Evolutionary conservation across 2,888 invertebrate species (phyloP).

Genomic region (Clanis bilineata): DNA sequence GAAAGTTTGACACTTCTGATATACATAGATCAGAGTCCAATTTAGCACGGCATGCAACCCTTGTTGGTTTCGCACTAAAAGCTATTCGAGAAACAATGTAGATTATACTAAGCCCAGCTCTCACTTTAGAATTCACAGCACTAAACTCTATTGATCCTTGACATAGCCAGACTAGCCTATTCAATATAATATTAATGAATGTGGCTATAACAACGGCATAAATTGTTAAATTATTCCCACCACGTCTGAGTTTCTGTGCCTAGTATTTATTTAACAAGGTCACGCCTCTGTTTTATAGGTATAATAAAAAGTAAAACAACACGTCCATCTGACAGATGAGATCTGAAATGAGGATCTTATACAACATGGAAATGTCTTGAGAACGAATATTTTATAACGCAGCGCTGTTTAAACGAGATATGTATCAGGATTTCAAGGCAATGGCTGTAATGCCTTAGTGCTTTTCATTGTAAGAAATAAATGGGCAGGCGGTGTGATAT

Average conservation of each 20-base stretch:
- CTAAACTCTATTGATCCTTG: background rate
- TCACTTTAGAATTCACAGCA: background rate
- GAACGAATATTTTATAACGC: conserved; percentile 9
- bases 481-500: conserved; percentile 15
- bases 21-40: no score
- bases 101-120: background rate
- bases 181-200: conserved; percentile 20
- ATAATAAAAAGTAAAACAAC: conserved; percentile 73
- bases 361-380: conserved; percentile 32
- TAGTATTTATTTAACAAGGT: conserved; percentile 57
- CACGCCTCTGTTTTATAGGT: conserved; percentile 65
- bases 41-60: no score
- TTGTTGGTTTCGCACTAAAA: no score
- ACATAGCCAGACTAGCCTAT: background rate
- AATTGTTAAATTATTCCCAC: conserved; percentile 54
- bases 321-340: conserved; percentile 71
- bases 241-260: conserved; percentile 37
- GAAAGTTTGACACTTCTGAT: no score
- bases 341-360: conserved; percentile 59
- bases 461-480: conserved; percentile 10
- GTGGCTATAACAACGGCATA: conserved; percentile 32
- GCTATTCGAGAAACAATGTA: no score
- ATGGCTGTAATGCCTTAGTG: background rate
- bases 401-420: conserved; percentile 2
- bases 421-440: background rate